phyloP scores from a whole-genome alignment of 2,113 vertebrate species.

The Dasyornis broadbenti region DNA sequence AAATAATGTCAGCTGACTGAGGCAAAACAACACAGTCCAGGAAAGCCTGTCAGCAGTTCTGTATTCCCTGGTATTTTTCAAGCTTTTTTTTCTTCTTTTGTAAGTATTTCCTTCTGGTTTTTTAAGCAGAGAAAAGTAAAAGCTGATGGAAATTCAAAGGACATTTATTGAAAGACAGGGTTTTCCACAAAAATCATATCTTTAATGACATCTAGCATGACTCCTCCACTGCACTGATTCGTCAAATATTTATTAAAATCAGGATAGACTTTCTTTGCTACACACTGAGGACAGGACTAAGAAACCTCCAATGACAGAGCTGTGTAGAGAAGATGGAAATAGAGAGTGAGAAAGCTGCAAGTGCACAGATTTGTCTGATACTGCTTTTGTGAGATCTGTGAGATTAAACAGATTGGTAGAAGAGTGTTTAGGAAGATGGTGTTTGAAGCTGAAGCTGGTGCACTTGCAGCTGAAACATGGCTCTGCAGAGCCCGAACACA shows the following conservation, averaged over 20 bases:
- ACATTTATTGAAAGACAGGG: background rate
- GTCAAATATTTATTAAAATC: background rate
- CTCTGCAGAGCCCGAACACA: background rate
- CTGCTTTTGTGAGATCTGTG: background rate
- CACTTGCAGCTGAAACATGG: background rate
- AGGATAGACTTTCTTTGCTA: background rate
- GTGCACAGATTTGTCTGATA: background rate
- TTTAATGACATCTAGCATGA: background rate
- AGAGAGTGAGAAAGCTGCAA: background rate
- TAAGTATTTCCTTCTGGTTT: background rate
- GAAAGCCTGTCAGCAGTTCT: background rate
- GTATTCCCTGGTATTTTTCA: background rate
- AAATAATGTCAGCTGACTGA: conserved; percentile 34
- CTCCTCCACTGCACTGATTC: background rate
- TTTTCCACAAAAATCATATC: background rate
- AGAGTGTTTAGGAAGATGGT: background rate
- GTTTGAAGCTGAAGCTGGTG: background rate
- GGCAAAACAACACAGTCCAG: background rate
- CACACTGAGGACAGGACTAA: background rate
- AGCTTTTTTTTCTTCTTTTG: background rate
- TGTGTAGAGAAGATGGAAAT: rapidly evolving
- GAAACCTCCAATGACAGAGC: background rate
- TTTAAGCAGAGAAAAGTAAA: background rate
- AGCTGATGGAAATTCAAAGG: background rate
- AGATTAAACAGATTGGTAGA: background rate